A percentile compares a stretch with the other conserved stretches of the same genome.
Evolutionary conservation across 2,113 vertebrate genomes (phyloP).

Genomic region (Delphinapterus leucas): DNA sequence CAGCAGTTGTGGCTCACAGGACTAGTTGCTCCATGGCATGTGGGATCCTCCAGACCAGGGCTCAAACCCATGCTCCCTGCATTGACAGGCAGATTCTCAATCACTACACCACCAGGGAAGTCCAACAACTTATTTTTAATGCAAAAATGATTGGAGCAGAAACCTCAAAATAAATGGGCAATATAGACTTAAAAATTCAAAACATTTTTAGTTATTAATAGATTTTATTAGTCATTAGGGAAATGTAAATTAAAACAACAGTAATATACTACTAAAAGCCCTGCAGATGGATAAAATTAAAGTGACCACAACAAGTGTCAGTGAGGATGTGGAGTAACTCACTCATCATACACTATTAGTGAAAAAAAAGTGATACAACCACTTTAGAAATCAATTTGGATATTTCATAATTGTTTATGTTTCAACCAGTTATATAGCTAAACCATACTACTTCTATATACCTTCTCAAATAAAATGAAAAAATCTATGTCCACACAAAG

Average conservation of each 20-base stretch:
- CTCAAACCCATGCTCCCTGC: too few species aligned
- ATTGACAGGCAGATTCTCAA: too few species aligned
- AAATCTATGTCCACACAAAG: background rate
- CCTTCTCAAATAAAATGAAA: background rate
- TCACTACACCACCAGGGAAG: too few species aligned
- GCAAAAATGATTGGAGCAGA: background rate
- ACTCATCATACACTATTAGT: background rate
- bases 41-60: too few species aligned
- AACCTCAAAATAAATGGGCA: background rate
- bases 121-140: background rate
- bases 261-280: background rate
- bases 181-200: background rate
- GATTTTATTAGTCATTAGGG: background rate
- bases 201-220: background rate
- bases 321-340: background rate
- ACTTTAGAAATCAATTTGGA: background rate
- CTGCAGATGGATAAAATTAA: background rate
- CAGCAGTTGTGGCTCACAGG: too few species aligned
- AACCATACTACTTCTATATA: background rate
- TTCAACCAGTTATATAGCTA: background rate
- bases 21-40: too few species aligned
- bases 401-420: background rate
- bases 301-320: background rate
- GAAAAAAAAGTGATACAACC: background rate
- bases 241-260: background rate